phyloP scores from a whole-genome alignment of 1,140 invertebrate genomes.

The Aphelenchoides avenae region DNA sequence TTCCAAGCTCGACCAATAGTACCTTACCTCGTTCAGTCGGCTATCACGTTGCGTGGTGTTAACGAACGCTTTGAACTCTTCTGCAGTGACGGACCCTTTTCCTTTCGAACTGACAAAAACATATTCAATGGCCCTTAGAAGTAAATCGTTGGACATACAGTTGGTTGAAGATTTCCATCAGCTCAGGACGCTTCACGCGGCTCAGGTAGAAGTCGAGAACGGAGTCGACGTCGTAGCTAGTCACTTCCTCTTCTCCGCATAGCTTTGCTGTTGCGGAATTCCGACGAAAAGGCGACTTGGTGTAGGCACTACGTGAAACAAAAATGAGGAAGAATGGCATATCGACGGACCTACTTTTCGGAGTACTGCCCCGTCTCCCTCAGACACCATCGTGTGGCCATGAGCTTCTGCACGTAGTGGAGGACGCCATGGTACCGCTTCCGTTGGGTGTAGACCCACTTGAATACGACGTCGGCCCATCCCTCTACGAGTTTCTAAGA shows the following conservation, averaged over 20 bases:
- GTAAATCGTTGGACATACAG: too few relatives aligned
- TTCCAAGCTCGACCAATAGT: neutral
- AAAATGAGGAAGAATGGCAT: neutral
- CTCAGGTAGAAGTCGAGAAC: slow-evolving; percentile 21
- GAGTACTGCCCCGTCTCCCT: too few relatives aligned
- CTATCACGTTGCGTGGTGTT: slow-evolving; percentile 24
- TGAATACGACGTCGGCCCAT: neutral
- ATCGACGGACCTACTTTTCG: slow-evolving; percentile 5
- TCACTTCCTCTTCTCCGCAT: neutral
- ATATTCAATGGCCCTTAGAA: too few relatives aligned
- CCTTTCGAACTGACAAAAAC: too few relatives aligned
- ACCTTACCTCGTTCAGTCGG: slow-evolving; percentile 20
- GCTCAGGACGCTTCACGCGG: slow-evolving; percentile 20
- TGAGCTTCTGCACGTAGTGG: too few relatives aligned
- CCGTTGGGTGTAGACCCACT: too few relatives aligned
- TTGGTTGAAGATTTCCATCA: slow-evolving; percentile 28
- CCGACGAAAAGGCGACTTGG: slow-evolving; percentile 8
- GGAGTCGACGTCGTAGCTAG: slow-evolving; percentile 3
- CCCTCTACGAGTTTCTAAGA: neutral
- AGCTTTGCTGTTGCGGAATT: slow-evolving; percentile 4
- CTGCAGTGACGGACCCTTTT: neutral
- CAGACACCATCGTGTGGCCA: too few relatives aligned
- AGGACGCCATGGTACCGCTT: too few relatives aligned
- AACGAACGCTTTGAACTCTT: slow-evolving; percentile 22
- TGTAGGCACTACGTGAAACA: slow-evolving; percentile 6